Evolutionary conservation across 1,140 invertebrate genomes (phyloP).

Genomic region (Microplitis demolitor): DNA sequence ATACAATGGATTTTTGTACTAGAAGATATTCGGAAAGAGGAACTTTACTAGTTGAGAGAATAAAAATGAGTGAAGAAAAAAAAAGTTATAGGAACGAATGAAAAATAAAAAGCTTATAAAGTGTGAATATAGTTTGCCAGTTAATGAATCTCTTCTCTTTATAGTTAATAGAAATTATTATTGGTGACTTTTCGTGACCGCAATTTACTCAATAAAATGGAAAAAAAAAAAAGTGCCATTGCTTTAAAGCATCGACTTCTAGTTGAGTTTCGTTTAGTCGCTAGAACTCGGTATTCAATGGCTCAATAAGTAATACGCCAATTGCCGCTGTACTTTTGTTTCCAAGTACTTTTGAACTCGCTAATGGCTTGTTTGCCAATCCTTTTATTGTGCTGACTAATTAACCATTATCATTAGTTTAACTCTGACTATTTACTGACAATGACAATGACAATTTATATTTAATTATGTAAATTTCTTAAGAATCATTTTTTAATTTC

Average conservation of each 20-base stretch:
- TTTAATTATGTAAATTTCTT: too few relatives aligned
- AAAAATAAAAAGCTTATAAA: too few relatives aligned
- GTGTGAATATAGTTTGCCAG: not conserved
- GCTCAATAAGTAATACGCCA: not conserved
- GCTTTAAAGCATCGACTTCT: not conserved
- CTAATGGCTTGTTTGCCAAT: conserved; percentile 1
- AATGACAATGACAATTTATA: too few relatives aligned
- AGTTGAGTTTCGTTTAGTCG: not conserved
- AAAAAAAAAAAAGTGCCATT: too few relatives aligned
- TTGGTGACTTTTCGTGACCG: conserved; percentile 2
- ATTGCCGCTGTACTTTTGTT: conserved; percentile 2
- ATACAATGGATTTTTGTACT: conserved; percentile 16
- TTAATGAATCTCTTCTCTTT: not conserved
- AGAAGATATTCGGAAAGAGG: conserved; percentile 8
- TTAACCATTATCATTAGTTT: conserved; percentile 20
- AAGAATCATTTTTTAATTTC: too few relatives aligned
- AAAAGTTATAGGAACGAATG: not conserved
- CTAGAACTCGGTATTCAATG: not conserved
- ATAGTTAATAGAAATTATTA: not conserved
- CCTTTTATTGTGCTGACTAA: not conserved
- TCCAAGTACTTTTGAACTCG: not conserved
- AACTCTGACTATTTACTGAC: conserved; percentile 26
- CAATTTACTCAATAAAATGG: not conserved
- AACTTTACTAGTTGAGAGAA: not conserved
- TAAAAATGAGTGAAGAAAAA: not conserved